phyloP scores from a whole-genome alignment of 2,797 vertebrate species.

The Tenualosa thibaudeaui region DNA sequence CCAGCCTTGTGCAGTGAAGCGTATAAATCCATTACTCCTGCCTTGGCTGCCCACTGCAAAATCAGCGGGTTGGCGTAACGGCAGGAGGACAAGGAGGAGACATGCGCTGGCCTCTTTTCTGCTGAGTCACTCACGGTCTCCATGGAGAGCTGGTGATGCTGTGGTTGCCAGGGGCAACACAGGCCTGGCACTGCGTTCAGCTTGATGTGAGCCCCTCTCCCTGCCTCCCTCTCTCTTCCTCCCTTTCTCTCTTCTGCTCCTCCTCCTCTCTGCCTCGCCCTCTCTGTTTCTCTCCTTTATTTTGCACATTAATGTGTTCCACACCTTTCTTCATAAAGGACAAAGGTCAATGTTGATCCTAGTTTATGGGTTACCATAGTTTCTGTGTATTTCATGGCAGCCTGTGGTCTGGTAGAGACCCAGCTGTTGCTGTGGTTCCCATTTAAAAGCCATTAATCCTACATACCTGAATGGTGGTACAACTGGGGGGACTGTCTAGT shows the following conservation, averaged over 20 bases:
- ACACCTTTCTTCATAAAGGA: conserved; percentile 8
- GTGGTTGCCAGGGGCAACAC: conserved; percentile 62
- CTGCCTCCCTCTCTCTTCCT: not conserved
- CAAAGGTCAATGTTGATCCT: conserved; percentile 20
- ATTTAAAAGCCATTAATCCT: not conserved
- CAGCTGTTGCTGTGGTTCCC: not conserved
- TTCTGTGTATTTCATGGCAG: not conserved
- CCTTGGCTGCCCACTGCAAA: not conserved
- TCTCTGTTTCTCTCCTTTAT: not conserved
- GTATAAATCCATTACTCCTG: not conserved
- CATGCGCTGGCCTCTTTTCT: conserved; percentile 52
- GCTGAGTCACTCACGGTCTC: conserved; percentile 72
- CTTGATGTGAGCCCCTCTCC: conserved; percentile 46
- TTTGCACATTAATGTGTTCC: not conserved
- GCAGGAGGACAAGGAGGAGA: not conserved
- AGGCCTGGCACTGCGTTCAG: conserved; percentile 41
- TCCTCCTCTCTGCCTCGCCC: conserved; percentile 27
- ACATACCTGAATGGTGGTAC: not conserved
- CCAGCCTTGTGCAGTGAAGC: not conserved
- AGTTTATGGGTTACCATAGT: conserved; percentile 1
- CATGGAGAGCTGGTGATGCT: conserved; percentile 61
- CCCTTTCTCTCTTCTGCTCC: too few relatives aligned
- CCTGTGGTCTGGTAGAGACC: not conserved
- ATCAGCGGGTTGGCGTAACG: not conserved
- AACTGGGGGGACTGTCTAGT: not conserved